Evolutionary conservation across 2,113 vertebrate species (phyloP).

Genomic region (Callorhinus ursinus): DNA sequence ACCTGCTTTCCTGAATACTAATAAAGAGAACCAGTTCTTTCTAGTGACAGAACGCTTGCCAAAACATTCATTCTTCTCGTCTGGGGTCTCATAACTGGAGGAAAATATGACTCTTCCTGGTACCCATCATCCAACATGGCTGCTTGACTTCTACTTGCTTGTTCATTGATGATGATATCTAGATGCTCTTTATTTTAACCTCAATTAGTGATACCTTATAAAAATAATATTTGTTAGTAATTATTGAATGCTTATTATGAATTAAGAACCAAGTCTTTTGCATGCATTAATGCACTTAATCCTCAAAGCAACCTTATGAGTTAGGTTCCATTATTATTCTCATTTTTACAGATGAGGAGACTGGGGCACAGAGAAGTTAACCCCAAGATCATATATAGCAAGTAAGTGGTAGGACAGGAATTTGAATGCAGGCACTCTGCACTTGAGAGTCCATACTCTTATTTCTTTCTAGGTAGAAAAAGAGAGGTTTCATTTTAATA

Average conservation of each 20-base stretch:
- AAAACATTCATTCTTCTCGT: background rate
- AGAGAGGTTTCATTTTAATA: background rate
- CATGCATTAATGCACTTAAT: background rate
- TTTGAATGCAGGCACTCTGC: background rate
- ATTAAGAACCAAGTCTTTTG: background rate
- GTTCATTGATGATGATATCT: background rate
- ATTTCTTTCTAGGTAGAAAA: background rate
- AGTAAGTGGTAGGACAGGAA: background rate
- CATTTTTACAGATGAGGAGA: conserved; percentile 5
- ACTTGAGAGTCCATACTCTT: background rate
- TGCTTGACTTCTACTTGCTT: conserved; percentile 1
- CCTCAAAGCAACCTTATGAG: background rate
- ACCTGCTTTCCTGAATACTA: background rate
- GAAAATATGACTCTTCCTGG: background rate
- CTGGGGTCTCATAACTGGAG: background rate
- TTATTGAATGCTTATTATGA: background rate
- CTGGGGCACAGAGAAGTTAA: background rate
- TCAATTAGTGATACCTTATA: background rate
- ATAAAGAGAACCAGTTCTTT: background rate
- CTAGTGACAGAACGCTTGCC: background rate
- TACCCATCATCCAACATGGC: background rate
- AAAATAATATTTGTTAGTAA: conserved; percentile 19
- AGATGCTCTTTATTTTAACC: conserved; percentile 41
- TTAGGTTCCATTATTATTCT: background rate
- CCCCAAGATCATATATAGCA: background rate